Evolutionary conservation across 2,113 vertebrate genomes (phyloP), one percentile per base, ranked within the genome.

Genomic region (Chaetodon auriga): DNA sequence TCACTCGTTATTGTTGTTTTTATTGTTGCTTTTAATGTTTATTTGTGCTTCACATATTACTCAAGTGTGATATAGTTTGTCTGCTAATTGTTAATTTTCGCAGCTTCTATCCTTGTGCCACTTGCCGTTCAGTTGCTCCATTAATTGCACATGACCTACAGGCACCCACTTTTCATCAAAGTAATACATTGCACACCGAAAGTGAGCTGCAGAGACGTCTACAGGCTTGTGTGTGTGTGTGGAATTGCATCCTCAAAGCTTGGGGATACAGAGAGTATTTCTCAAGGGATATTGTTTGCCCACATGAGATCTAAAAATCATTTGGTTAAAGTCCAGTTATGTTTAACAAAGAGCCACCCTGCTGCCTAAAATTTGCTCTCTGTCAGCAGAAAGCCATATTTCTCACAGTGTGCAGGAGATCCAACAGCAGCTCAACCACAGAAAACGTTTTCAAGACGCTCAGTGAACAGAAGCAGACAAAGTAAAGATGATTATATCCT

Each of bases 401-500:
- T 80, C 25, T 77, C 46, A 77, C 65, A 25, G 49, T 38, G 25
- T 35, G 77, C 63, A 46, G 65, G 73, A 55, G 48, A 72, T 75
- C 81, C 58, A 73, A 19, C 18, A 0, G 64, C 71, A 82, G 45
- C 65, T 83, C 74, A 74, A 68, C 43, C 71, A 57, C 53, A 65
- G 68, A 72, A 78, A 30, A 57, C 35, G 30, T 25, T 45, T 43
- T 43, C 7, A 68, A 18, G 75, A 71, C 36, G 61, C 41, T 36
- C 1, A 75, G 55, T 76, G 74, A 78, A 53, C 72, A 78, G 68
- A 63, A 60, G 53, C 70, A 53, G 82, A 75, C 46, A 82, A 81
- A 82, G 86, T 72, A 76, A 83, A 84, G 43, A 58, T 72, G 75
- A 90, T 87, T 58, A 71, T 48, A 63, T 65, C 53, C 30, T n/a